Conservation (phyloP, 2,113 vertebrate species). For the Chloroceryle aenea region DNA sequence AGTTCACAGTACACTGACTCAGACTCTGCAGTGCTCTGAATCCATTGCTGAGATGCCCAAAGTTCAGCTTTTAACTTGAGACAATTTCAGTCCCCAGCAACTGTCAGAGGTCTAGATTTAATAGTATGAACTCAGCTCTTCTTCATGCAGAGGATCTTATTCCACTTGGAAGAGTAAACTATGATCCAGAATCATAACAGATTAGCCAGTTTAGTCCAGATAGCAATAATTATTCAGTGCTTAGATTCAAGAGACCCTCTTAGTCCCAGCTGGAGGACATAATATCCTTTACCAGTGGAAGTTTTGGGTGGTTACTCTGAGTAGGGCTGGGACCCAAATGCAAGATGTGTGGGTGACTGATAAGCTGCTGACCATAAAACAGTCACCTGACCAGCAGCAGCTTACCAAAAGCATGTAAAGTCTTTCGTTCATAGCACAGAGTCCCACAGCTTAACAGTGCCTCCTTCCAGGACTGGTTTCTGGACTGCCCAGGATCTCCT, state of each 20-base stretch:
- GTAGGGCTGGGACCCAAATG: constrained; percentile 26
- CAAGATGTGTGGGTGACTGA: constrained; percentile 37
- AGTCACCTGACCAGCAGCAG: constrained; percentile 20
- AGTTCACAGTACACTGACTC: constrained; percentile 4
- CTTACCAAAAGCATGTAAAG: background rate
- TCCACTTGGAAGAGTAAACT: background rate
- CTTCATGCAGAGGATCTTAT: background rate
- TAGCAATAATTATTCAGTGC: background rate
- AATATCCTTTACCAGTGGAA: background rate
- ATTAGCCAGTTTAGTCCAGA: background rate
- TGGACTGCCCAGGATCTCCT: background rate
- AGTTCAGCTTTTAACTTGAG: background rate
- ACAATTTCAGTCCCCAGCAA: background rate
- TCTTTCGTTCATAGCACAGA: background rate
- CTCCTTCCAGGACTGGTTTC: background rate
- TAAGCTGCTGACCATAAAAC: background rate
- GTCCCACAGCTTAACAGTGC: background rate
- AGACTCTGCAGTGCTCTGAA: background rate
- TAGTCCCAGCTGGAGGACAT: background rate
- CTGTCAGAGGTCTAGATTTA: background rate
- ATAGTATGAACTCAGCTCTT: background rate
- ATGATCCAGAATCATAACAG: background rate
- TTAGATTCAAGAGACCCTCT: background rate
- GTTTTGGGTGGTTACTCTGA: background rate
- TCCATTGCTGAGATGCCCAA: background rate